A percentile compares a stretch with the other conserved stretches of the same genome.
Evolutionary conservation across 2,888 invertebrate genomes (phyloP).

Genomic region (Thereva unica): DNA sequence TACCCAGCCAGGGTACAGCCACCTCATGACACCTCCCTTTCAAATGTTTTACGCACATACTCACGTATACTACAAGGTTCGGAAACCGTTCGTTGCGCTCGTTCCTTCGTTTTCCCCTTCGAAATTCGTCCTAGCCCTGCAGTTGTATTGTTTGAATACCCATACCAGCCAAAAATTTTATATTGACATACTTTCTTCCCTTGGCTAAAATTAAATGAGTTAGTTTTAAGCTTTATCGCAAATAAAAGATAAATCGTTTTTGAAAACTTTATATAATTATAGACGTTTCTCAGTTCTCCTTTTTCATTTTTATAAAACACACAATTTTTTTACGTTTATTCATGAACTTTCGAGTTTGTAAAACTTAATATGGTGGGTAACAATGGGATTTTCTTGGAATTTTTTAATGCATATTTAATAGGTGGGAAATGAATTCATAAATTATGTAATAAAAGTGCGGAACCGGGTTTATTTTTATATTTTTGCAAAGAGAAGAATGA

Average conservation of each 20-base stretch:
- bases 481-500: too few species aligned
- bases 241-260: constrained; percentile 32
- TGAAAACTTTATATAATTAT: constrained; percentile 10
- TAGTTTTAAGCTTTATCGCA: constrained; percentile 32
- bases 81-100: background rate
- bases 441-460: too few species aligned
- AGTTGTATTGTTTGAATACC: constrained; percentile 22
- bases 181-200: constrained; percentile 35
- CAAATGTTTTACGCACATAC: constrained; percentile 33
- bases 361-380: too few species aligned
- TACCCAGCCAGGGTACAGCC: background rate
- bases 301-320: constrained; percentile 30
- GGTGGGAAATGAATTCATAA: too few species aligned
- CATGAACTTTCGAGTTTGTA: background rate
- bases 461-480: too few species aligned
- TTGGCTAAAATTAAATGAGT: constrained; percentile 34
- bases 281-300: constrained; percentile 14
- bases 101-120: background rate
- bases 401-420: too few species aligned
- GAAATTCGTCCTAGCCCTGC: background rate
- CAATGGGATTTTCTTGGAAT: too few species aligned
- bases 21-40: constrained; percentile 12
- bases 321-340: background rate
- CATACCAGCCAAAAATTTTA: constrained; percentile 21
- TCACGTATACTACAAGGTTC: constrained; percentile 26